These are phyloP conservation scores for Xylota segnis DNA, from an alignment of 2,888 invertebrate species.

Conservation along the genomic window DNA sequence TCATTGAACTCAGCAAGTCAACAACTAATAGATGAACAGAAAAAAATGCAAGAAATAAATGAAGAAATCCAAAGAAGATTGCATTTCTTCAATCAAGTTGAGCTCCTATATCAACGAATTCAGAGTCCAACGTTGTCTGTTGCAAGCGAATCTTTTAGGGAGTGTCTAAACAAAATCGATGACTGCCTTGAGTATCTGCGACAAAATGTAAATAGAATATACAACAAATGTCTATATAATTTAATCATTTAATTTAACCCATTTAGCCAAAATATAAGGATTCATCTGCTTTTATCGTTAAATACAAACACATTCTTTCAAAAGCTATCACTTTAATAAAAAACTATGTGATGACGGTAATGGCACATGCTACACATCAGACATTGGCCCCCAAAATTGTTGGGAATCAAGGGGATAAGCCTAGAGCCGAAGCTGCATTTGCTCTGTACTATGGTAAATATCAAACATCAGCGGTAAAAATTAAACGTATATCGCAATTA, in stretches of 20 bases:
- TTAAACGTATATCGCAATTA: conserved; percentile 92
- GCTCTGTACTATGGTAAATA: conserved; percentile 97
- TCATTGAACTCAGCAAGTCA: conserved; percentile 96
- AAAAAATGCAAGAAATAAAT: conserved; percentile 91
- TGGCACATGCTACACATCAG: conserved; percentile 92
- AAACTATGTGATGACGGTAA: conserved; percentile 90
- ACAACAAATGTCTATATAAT: neutral
- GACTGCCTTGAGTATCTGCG: conserved; percentile 94
- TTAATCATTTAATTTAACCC: conserved; percentile 23
- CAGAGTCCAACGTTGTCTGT: conserved; percentile 92
- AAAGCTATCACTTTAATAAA: conserved; percentile 92
- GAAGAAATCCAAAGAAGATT: conserved; percentile 92
- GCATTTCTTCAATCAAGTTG: conserved; percentile 94
- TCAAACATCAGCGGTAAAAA: conserved; percentile 94
- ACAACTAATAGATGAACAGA: conserved; percentile 95
- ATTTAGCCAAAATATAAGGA: conserved; percentile 93
- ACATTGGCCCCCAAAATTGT: conserved; percentile 85
- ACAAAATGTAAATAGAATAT: conserved; percentile 88
- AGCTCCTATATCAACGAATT: conserved; percentile 91
- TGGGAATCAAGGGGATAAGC: conserved; percentile 79
- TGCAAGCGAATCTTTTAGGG: conserved; percentile 93
- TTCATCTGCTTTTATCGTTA: conserved; percentile 91
- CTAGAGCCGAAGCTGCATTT: conserved; percentile 88
- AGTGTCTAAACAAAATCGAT: conserved; percentile 93
- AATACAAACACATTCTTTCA: conserved; percentile 93